Evolutionary conservation across 2,797 vertebrate genomes (phyloP), one percentile per base, ranked within the genome.

Genomic region (Jordanella pulchra): DNA sequence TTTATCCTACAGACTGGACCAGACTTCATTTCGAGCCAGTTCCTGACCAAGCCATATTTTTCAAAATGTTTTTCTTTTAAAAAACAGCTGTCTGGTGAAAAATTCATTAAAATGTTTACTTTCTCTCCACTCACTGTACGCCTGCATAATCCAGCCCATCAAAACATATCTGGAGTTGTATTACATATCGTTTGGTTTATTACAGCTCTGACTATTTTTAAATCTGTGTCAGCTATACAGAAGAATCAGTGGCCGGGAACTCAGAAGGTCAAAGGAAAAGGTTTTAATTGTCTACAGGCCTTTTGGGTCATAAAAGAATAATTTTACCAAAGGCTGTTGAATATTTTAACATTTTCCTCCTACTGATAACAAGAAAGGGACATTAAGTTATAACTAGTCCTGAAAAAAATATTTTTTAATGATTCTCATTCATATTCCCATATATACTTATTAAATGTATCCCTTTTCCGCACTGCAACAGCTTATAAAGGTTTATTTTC

Each of bases 311-410:
- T 14, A 42, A 42, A 1, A n/a, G n/a, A n/a, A 54, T 25, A 1
- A 35, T 47, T 47, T 58, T n/a, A 58, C 11, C 3, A 15, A 48
- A 70, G 28, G 27, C 21, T 67, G 30, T 4, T 67, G 65, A 67
- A 67, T 67, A 67, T 48, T 61, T 48, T 61, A 50, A 71, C 44
- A 61, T 71, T 39, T 48, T 61, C 44, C 17, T 30, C 21, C 23
- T 21, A 1, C 4, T 61, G 23, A 12, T 48, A 4, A 28, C 42
- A 27, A 28, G 2, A 27, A 12, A 32, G 12, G 11, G 44, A 32
- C 28, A 15, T 48, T 4, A 7, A 42, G 21, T 61, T n/a, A n/a
- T 17, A 11, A 32, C 55, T 7, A 21, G 44, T 65, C 17, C 56
- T 35, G 12, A 60, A 60, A 35, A 35, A 60, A 60, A 5, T 2